Evolutionary conservation across 2,113 vertebrate genomes (phyloP).

Genomic region (Loxodonta africana): DNA sequence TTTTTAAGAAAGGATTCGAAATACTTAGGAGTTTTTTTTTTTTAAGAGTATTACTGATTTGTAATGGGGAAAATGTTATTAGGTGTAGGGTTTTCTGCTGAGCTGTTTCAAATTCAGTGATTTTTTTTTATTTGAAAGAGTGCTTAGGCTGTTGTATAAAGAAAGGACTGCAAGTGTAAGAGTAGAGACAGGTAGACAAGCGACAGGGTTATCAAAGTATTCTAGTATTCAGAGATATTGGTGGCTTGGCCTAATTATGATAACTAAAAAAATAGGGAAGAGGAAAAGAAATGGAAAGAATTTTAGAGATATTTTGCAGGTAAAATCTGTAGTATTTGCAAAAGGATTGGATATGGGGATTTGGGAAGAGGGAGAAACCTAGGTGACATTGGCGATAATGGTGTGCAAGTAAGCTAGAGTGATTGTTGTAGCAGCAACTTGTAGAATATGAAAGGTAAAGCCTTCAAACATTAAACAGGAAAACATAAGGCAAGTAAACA

Average conservation of each 20-base stretch:
- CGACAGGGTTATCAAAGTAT: neutral
- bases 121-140: neutral
- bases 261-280: no score
- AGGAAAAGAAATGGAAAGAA: conserved; percentile 36
- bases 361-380: neutral
- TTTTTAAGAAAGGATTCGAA: neutral
- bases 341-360: neutral
- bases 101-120: neutral
- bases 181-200: neutral
- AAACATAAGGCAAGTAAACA: conserved; percentile 3
- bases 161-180: neutral
- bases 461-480: neutral
- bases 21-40: neutral
- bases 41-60: neutral
- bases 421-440: neutral
- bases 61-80: neutral
- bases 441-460: conserved; percentile 16
- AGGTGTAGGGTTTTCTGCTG: neutral
- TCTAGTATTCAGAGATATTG: neutral
- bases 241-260: neutral
- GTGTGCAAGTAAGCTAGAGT: neutral
- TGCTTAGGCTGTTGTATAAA: neutral
- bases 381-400: neutral
- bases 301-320: neutral
- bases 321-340: neutral